phyloP scores from a whole-genome alignment of 2,113 vertebrate genomes.

The Pterocles burchelli region DNA sequence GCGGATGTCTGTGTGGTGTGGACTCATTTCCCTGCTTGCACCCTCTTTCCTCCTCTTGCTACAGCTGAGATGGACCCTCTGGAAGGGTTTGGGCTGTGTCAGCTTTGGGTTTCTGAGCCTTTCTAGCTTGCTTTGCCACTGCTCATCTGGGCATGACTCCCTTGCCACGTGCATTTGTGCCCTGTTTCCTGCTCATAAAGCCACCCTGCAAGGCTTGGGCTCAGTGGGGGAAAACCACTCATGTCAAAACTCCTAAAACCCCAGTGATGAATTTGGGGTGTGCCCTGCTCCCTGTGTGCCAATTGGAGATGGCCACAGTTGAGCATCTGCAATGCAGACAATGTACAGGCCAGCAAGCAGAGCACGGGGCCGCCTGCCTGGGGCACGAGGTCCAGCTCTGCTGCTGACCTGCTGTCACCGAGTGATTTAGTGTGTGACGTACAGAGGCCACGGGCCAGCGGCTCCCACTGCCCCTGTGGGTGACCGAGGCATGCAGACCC shows the following conservation, averaged over 20 bases:
- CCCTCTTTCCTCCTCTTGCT: not conserved
- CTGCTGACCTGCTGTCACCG: not conserved
- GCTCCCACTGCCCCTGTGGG: not conserved
- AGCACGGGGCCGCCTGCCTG: fast-evolving
- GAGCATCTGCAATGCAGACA: not conserved
- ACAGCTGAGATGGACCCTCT: not conserved
- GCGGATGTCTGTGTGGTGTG: not conserved
- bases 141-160: not conserved
- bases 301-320: fast-evolving
- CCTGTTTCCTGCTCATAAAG: not conserved
- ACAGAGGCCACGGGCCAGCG: not conserved
- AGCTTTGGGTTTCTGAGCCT: not conserved
- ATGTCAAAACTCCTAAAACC: not conserved
- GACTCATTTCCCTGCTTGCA: not conserved
- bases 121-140: not conserved
- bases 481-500: not conserved
- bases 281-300: fast-evolving
- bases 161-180: not conserved
- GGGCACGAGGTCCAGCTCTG: not conserved
- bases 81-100: not conserved
- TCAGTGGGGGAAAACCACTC: not conserved
- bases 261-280: not conserved
- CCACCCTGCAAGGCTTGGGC: fast-evolving
- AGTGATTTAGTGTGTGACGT: not conserved
- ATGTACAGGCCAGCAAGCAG: fast-evolving